Percentiles rank a stretch among this genome's conserved stretches.
Evolutionary conservation across 2,888 invertebrate species (phyloP).

Genomic region (Drosophila mimica): DNA sequence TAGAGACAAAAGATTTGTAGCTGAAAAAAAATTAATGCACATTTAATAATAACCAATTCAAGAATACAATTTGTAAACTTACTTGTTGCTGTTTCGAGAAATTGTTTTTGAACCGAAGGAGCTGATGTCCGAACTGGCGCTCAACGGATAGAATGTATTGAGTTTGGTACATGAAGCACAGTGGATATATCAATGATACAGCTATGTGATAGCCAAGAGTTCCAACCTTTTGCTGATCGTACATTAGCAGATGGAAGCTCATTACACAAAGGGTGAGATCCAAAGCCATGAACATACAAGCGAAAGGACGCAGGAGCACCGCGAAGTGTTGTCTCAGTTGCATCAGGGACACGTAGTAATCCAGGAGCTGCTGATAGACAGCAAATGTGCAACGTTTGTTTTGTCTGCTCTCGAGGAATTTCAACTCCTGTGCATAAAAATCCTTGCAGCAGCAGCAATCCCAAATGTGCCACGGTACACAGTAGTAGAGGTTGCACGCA

Average conservation of each 20-base stretch:
- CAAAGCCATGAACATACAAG: constrained; percentile 11
- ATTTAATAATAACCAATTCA: background rate
- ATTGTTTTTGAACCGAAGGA: constrained; percentile 23
- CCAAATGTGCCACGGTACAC: constrained; percentile 23
- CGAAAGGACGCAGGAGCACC: constrained; percentile 47
- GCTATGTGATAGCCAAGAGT: accelerated
- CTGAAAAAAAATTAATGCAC: constrained; percentile 8
- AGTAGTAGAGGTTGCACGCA: constrained; percentile 52
- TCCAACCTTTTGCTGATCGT: constrained; percentile 6
- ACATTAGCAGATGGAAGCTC: constrained; percentile 35
- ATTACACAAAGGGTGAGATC: constrained; percentile 1
- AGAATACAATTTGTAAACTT: background rate
- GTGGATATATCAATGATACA: constrained; percentile 10
- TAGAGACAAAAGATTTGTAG: constrained; percentile 42
- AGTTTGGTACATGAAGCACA: constrained; percentile 25
- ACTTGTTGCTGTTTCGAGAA: constrained; percentile 31
- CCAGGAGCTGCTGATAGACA: constrained; percentile 8
- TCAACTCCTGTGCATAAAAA: constrained; percentile 31
- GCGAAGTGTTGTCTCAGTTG: constrained; percentile 42
- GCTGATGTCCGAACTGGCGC: constrained; percentile 35
- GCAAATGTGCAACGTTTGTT: background rate
- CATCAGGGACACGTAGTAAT: constrained; percentile 38
- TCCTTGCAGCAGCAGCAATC: constrained; percentile 36
- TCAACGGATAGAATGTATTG: constrained; percentile 24
- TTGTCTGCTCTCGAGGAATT: background rate